A percentile compares a stretch with the other conserved stretches of the same genome.
These are phyloP conservation scores for Parambassis ranga DNA, from an alignment of 2,797 vertebrate species.

Conservation along the genomic window DNA sequence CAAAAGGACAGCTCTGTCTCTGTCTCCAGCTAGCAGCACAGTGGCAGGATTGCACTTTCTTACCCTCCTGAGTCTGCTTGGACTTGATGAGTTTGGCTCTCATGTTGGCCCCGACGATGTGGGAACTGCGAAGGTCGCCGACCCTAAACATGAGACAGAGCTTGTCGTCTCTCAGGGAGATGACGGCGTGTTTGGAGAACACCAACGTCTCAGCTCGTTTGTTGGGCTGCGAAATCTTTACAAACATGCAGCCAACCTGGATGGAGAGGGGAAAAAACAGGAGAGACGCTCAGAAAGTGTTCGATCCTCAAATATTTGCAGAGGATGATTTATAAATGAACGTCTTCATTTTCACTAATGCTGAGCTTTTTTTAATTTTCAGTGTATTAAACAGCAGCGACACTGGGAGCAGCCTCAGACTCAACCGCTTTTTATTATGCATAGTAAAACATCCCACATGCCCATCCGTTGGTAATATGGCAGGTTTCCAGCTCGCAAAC, in stretches of 20 bases:
- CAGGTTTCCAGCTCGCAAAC: conserved; percentile 25
- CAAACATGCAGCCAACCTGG: conserved; percentile 96
- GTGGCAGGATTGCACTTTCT: too few relatives aligned
- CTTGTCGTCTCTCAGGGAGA: conserved; percentile 90
- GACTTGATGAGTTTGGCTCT: conserved; percentile 98
- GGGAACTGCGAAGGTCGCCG: conserved; percentile 93
- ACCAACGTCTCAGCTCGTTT: conserved; percentile 95
- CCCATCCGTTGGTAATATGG: conserved; percentile 22
- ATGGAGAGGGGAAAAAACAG: not conserved
- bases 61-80: conserved; percentile 95
- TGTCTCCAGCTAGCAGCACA: too few relatives aligned
- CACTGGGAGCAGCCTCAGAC: conserved; percentile 29
- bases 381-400: conserved; percentile 11
- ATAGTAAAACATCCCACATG: conserved; percentile 28
- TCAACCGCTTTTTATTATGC: conserved; percentile 11
- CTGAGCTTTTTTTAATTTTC: conserved; percentile 5
- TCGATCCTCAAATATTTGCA: not conserved
- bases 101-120: conserved; percentile 98
- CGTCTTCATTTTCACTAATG: not conserved
- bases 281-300: not conserved
- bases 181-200: conserved; percentile 95
- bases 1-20: too few relatives aligned
- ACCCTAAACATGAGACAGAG: conserved; percentile 98
- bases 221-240: conserved; percentile 98
- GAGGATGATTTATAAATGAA: not conserved